Base-by-base conservation (phyloP, 2,113 vertebrate species). In the Eclectus roratus region DNA sequence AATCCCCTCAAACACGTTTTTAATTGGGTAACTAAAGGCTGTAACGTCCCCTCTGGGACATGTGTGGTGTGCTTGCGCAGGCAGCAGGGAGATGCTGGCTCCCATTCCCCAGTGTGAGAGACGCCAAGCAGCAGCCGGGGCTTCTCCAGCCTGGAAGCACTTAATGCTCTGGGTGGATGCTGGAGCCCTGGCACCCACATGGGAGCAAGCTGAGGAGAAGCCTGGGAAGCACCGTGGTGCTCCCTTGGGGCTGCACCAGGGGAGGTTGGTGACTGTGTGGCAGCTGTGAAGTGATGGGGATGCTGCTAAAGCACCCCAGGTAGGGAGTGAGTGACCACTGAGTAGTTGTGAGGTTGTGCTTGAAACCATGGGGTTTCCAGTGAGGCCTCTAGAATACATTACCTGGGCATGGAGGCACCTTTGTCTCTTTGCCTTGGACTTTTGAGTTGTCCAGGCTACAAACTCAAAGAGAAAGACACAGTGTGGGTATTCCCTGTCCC, bases 61-160 rank as follows among this genome's bases (percentile, higher is more conserved):
- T 17, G 49, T 66, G 84, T 24, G 8, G 49, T 37, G 47, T 21
- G 61, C n/a, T n/a, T 77, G 87, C 35, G 14, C 41, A 50, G 83
- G 80, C 77, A 12, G 35, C 64, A 11, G 74, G 73, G 88, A 92
- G 86, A 1, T 2, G 14, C 83, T 56, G 78, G 52, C 53, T 91
- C 21, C 77, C 73, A 7, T 39, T 24, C 71, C 72, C 64, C 2
- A 27, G 86, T 7, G 55, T 3, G 61, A 93, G 58, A 35, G 86
- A 85, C 33, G 60, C 86, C 70, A 60, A 46, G 56, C 83, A 35
- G 85, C 84, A 65, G 69, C 84, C 15, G 3, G 21, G 44, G 21
- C 25, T 73, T 20, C 33, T 88, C 83, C 85, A 50, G 16, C 55
- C 94, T 94, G 97, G 96, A 76, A 93, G 52, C 20, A 3, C 27